Evolutionary conservation across 2,113 vertebrate species (phyloP).

Genomic region (Stomatorhinus ivindoensis): DNA sequence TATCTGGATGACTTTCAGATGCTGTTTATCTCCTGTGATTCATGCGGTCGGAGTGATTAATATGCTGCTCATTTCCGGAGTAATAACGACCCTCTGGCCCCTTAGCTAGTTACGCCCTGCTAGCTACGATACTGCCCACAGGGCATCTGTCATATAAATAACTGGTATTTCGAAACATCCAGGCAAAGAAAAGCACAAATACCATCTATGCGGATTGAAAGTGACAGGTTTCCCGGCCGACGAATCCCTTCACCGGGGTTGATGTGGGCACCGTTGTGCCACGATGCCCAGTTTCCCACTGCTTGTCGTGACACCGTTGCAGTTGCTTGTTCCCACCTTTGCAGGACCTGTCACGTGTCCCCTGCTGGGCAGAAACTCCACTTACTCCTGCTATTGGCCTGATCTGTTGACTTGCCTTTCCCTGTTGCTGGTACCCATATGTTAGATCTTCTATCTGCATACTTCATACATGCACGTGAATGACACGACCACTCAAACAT

Average conservation of each 20-base stretch:
- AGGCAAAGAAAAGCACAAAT: background rate
- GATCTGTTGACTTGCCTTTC: background rate
- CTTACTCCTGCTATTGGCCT: background rate
- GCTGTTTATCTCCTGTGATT: background rate
- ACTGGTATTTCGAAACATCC: background rate
- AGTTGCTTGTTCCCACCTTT: background rate
- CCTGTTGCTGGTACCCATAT: background rate
- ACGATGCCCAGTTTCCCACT: background rate
- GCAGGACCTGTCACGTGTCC: background rate
- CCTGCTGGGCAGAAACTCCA: background rate
- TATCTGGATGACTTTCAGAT: background rate
- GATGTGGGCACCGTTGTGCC: background rate
- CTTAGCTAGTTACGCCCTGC: background rate
- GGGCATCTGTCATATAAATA: background rate
- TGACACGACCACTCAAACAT: background rate
- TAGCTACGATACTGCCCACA: background rate
- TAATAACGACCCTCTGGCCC: background rate
- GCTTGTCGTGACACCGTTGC: background rate
- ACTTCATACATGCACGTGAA: background rate
- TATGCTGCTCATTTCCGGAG: background rate
- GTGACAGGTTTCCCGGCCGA: background rate
- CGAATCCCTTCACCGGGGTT: background rate
- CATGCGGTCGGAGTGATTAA: background rate
- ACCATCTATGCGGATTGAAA: background rate
- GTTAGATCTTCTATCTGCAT: background rate